Evolutionary conservation across 2,797 vertebrate species (phyloP).

Genomic region (Naso thynnoides): DNA sequence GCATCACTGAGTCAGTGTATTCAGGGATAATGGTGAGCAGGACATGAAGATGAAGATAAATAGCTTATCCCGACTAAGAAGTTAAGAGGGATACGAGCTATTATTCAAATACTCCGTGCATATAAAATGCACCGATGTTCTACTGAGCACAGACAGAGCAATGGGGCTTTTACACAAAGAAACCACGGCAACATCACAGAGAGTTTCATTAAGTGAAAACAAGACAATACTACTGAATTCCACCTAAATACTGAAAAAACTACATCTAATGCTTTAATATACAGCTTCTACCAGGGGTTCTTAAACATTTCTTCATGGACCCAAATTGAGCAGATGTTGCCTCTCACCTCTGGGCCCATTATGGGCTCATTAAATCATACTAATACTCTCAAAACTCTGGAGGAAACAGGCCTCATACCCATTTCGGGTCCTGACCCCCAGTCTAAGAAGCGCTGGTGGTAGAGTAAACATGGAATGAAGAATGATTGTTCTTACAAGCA

Average conservation of each 20-base stretch:
- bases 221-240: constrained; percentile 86
- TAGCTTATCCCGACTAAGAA: constrained; percentile 62
- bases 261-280: constrained; percentile 91
- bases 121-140: constrained; percentile 54
- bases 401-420: constrained; percentile 13
- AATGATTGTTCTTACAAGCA: constrained; percentile 94
- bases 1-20: constrained; percentile 44
- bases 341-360: constrained; percentile 28
- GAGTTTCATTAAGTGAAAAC: constrained; percentile 81
- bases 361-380: constrained; percentile 28
- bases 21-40: constrained; percentile 58
- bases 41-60: constrained; percentile 63
- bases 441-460: constrained; percentile 73
- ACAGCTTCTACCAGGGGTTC: constrained; percentile 81
- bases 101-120: constrained; percentile 58
- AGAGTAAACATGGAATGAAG: constrained; percentile 87
- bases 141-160: constrained; percentile 84
- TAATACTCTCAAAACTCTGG: constrained; percentile 29
- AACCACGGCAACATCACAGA: constrained; percentile 88
- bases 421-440: constrained; percentile 31
- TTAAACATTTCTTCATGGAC: constrained; percentile 70
- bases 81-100: constrained; percentile 56
- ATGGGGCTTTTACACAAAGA: constrained; percentile 85
- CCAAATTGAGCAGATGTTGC: constrained; percentile 39
- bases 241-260: constrained; percentile 92